Evolutionary conservation across 1,140 invertebrate species (phyloP).

Genomic region (Ceratina japonica): DNA sequence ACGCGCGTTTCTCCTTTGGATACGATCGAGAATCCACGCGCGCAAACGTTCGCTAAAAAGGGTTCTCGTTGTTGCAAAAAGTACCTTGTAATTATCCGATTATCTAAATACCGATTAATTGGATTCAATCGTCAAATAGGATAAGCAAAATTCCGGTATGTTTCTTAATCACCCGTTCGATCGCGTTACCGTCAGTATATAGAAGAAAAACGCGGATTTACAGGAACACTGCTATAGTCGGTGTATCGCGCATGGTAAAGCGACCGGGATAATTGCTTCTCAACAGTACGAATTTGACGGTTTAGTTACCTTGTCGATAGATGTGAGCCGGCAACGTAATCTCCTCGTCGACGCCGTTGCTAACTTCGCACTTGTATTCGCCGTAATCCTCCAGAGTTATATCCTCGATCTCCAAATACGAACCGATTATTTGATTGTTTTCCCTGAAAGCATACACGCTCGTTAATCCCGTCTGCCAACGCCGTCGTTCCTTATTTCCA

Average conservation of each 20-base stretch:
- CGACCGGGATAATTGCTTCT: conserved; percentile 3
- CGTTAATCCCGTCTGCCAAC: not conserved
- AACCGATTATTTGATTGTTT: conserved; percentile 84
- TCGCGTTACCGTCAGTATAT: too few relatives aligned
- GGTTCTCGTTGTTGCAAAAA: too few relatives aligned
- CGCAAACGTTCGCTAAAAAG: too few relatives aligned
- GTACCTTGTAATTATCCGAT: too few relatives aligned
- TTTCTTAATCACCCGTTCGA: too few relatives aligned
- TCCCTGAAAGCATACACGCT: conserved; percentile 79
- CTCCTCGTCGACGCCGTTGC: conserved; percentile 79
- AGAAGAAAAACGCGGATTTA: too few relatives aligned
- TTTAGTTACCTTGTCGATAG: conserved; percentile 71
- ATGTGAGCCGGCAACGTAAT: conserved; percentile 75
- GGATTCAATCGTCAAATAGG: too few relatives aligned
- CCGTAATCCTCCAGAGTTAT: conserved; percentile 84
- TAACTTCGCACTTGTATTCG: conserved; percentile 83
- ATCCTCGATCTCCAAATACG: conserved; percentile 83
- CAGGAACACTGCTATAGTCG: too few relatives aligned
- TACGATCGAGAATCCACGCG: not conserved
- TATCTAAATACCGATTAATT: too few relatives aligned
- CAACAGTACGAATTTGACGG: conserved; percentile 11
- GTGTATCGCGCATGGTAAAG: too few relatives aligned
- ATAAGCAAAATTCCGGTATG: too few relatives aligned
- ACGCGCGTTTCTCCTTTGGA: too few relatives aligned
- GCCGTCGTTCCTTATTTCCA: not conserved